Evolutionary conservation across 2,797 vertebrate genomes (phyloP), one percentile per base, ranked within the genome.

Genomic region (Pelodytes ibericus): DNA sequence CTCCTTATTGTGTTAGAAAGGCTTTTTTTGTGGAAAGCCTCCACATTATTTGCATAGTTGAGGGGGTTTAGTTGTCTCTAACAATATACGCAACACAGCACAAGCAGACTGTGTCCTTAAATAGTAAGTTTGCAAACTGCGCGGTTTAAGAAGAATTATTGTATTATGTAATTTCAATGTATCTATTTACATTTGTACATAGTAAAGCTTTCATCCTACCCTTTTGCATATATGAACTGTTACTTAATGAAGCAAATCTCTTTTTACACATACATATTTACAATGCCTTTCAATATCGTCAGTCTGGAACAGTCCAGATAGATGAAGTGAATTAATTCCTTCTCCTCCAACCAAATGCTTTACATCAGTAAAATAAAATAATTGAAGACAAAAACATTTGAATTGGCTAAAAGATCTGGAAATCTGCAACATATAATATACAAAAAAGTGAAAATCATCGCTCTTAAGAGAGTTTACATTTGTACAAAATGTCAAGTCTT

Each of bases 151-250:
- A 91, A 91, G 89, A 89, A 95, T 94, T 92, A 86, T 88, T 88
- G 91, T 91, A 91, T 92, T 91, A 93, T 86, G 89, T 89, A 87
- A 90, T 91, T 94, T 92, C 87, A 87, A 90, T 89, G 89, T 88
- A 83, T 90, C 89, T 96, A 97, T 97, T 92, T 96, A 98, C 95
- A 98, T 89, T 87, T 95, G 90, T 96, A 95, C 92, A 97, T 94
- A 95, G 95, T 98, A 98, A 99, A 99, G 96, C 96, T 98, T 96
- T 98, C 92, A 88, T 96, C 95, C 94, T 91, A 94, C 88, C 93
- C 94, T 94, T 95, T 98, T 98, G 97, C 97, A 99, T 98, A 99
- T 96, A 95, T 96, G 95, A 96, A 96, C 94, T 94, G 88, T 92
- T 91, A 93, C 90, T 91, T 91, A 86, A 93, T 85, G 92, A 93